phyloP scores from a whole-genome alignment of 2,113 vertebrate genomes.

The Esox niger region DNA sequence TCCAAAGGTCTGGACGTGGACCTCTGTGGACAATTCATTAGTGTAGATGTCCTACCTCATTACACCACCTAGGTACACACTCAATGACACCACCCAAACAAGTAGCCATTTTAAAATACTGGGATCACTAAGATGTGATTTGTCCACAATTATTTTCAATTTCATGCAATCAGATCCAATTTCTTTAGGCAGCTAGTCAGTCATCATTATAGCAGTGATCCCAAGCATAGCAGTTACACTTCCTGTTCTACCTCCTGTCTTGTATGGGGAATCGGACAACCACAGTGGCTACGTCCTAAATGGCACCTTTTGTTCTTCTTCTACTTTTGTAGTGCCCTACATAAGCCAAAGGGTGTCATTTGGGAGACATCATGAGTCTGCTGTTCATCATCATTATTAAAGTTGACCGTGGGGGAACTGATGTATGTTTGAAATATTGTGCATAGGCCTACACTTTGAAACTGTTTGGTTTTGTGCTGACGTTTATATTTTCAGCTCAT shows the following conservation, averaged over 20 bases:
- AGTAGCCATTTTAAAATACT: constrained; percentile 29
- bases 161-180: no score
- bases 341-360: no score
- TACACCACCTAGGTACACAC: constrained; percentile 14
- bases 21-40: background rate
- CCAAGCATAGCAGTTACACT: constrained; percentile 12
- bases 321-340: no score
- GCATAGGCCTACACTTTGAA: no score
- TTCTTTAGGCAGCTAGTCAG: constrained; percentile 11
- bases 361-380: no score
- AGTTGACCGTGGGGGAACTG: no score
- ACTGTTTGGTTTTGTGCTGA: no score
- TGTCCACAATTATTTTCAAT: constrained; percentile 36
- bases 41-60: constrained; percentile 8
- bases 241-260: background rate
- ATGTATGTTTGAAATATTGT: no score
- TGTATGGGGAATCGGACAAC: background rate
- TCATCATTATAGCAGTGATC: constrained; percentile 13
- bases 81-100: constrained; percentile 45
- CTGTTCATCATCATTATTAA: no score
- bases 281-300: no score
- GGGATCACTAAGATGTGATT: constrained; percentile 38
- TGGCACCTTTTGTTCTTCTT: no score
- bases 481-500: no score
- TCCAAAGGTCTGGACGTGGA: background rate